Conservation (phyloP, 2,113 vertebrate species). For the Actenoides lindsayi region DNA sequence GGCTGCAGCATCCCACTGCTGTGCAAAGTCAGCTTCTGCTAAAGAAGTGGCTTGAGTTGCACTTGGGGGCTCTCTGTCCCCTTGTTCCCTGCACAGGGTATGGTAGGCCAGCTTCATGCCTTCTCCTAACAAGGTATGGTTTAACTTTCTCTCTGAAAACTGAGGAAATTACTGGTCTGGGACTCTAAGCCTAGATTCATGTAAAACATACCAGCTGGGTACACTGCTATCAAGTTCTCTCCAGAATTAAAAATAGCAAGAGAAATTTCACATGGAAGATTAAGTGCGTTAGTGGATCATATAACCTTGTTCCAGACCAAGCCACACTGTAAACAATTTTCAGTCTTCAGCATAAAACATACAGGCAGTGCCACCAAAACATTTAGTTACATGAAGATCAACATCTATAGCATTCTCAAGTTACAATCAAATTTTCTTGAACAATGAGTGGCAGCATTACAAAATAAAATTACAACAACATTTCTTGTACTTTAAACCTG, state of each 20-base stretch:
- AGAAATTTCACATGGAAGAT: slow-evolving; percentile 33
- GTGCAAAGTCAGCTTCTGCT: neutral
- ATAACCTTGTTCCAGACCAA: slow-evolving; percentile 31
- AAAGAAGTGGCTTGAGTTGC: neutral
- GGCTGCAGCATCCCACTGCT: neutral
- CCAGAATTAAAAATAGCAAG: slow-evolving; percentile 48
- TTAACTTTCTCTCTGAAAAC: neutral
- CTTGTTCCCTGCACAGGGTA: neutral
- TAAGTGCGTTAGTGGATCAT: neutral
- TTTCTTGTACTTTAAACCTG: neutral
- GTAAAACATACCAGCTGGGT: neutral
- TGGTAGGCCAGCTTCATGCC: neutral
- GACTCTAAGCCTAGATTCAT: neutral
- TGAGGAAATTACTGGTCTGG: neutral
- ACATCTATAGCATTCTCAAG: neutral
- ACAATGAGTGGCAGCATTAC: neutral
- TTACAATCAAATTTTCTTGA: slow-evolving; percentile 14
- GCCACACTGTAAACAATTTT: neutral
- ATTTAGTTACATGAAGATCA: neutral
- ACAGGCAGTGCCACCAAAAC: neutral
- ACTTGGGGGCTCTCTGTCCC: neutral
- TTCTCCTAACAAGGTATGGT: neutral
- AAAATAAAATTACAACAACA: neutral
- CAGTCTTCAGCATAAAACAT: neutral
- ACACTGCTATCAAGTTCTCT: slow-evolving; percentile 11